phyloP scores from a whole-genome alignment of 2,797 vertebrate species.

The Girardinus metallicus region DNA sequence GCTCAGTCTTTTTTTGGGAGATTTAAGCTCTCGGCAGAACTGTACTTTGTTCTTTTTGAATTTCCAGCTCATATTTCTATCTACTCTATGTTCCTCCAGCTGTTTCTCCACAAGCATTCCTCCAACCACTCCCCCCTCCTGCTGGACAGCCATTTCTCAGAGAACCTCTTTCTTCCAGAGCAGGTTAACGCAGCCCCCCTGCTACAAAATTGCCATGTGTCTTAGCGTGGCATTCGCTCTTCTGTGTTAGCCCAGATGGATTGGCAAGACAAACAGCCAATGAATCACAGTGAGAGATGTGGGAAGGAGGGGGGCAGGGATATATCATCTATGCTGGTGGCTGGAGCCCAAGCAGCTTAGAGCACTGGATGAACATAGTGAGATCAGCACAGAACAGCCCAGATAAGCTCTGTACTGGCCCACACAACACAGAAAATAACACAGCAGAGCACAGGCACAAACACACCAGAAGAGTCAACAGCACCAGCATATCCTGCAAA shows the following conservation, averaged over 20 bases:
- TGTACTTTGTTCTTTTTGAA: constrained; percentile 59
- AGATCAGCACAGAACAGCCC: constrained; percentile 75
- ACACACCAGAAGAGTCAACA: constrained; percentile 40
- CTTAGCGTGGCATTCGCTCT: constrained; percentile 67
- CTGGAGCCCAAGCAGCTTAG: constrained; percentile 77
- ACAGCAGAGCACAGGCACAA: constrained; percentile 45
- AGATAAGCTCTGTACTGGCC: constrained; percentile 69
- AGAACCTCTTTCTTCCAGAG: constrained; percentile 58
- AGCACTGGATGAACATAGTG: constrained; percentile 71
- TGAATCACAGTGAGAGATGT: constrained; percentile 80
- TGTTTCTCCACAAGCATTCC: constrained; percentile 35
- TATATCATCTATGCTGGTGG: constrained; percentile 79
- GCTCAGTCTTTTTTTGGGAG: constrained; percentile 40
- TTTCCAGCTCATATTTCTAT: constrained; percentile 30
- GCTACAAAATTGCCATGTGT: constrained; percentile 71
- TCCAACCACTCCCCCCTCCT: constrained; percentile 26
- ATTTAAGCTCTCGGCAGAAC: constrained; percentile 65
- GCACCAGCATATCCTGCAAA: constrained; percentile 27
- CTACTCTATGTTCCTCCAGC: constrained; percentile 32
- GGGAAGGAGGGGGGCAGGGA: constrained; percentile 69
- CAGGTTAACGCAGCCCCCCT: constrained; percentile 62
- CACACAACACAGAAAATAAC: constrained; percentile 70
- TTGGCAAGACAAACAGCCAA: constrained; percentile 76
- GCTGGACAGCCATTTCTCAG: constrained; percentile 53
- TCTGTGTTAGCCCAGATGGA: constrained; percentile 73